Evolutionary conservation across 2,113 vertebrate genomes (phyloP), one percentile per base, ranked within the genome.

Genomic region (Crotalus viridis): DNA sequence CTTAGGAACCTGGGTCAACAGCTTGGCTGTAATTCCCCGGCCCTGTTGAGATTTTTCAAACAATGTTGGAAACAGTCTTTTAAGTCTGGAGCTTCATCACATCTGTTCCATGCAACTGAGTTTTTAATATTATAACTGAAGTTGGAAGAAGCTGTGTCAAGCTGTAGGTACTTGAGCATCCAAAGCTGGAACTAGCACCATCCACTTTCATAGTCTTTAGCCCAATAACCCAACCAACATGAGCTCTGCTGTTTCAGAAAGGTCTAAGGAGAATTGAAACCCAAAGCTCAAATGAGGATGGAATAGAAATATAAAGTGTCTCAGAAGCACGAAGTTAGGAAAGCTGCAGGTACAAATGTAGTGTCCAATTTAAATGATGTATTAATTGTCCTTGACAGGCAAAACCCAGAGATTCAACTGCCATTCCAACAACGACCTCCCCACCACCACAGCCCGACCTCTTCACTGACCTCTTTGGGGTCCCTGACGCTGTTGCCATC

Each of bases 371-470:
- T 26, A 52, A 87, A 51, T 56, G 51, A 21, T 22, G 8, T 21
- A 0, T 39, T 57, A 96, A 90, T 55, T 88, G 21, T n/a, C 15
- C 97, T 96, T 96, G 97, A 46, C 98, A 99, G 99, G 97, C 98
- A 98, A 94, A 97, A 97, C 89, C 99, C 98, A 89, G 99, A 99
- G 48, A 97, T 98, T 93, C 97, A 98, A 0, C 95, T 98, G 96
- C 96, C 97, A 52, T 92, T 97, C 92, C 98, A 98, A 94, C 98
- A 98, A 95, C 98, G 98, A 54, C 96, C 97, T 17, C 95, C 98
- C 91, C 98, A 99, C 95, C 99, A 99, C 92, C 99, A 99, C 97
- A 99, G 99, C 93, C 99, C 99, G 15, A 99, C 99, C 52, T 99
- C 99, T 91, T 99, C 99, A 2, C 97, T 99, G 94, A 99, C 99